These are phyloP conservation scores for Procambarus virginalis DNA, from an alignment of 1,140 invertebrate species.

Conservation along the genomic window DNA sequence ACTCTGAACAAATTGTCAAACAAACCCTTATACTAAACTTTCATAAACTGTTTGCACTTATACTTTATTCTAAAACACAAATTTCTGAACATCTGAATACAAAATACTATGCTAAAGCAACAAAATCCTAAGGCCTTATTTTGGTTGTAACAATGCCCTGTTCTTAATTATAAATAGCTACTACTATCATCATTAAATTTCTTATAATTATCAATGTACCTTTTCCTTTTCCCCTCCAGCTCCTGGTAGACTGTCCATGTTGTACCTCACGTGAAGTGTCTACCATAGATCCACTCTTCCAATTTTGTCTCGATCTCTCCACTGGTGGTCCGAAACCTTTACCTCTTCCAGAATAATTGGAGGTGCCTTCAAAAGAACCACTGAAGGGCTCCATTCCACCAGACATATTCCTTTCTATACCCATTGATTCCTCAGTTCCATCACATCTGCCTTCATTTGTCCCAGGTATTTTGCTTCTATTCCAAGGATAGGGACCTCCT, in stretches of 20 bases:
- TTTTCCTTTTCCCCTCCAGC: constrained; percentile 4
- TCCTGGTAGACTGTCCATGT: neutral
- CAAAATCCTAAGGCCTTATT: too few species aligned
- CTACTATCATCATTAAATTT: too few species aligned
- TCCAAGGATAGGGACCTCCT: neutral
- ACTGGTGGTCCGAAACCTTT: neutral
- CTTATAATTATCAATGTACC: neutral
- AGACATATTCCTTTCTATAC: neutral
- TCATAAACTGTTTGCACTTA: too few species aligned
- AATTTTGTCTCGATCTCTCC: neutral
- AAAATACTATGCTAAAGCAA: too few species aligned
- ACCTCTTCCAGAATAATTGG: neutral
- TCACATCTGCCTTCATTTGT: neutral
- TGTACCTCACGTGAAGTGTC: neutral
- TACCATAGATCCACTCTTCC: neutral
- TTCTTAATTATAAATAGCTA: too few species aligned
- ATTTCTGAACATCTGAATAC: too few species aligned
- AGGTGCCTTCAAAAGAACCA: neutral
- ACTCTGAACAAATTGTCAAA: too few species aligned
- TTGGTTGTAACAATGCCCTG: too few species aligned
- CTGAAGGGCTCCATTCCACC: neutral
- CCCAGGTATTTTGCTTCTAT: neutral
- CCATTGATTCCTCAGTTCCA: neutral
- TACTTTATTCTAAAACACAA: too few species aligned
- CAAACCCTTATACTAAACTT: too few species aligned